These are phyloP conservation scores for Sylvietta virens DNA, from an alignment of 2,113 vertebrate species.

Conservation along the genomic window DNA sequence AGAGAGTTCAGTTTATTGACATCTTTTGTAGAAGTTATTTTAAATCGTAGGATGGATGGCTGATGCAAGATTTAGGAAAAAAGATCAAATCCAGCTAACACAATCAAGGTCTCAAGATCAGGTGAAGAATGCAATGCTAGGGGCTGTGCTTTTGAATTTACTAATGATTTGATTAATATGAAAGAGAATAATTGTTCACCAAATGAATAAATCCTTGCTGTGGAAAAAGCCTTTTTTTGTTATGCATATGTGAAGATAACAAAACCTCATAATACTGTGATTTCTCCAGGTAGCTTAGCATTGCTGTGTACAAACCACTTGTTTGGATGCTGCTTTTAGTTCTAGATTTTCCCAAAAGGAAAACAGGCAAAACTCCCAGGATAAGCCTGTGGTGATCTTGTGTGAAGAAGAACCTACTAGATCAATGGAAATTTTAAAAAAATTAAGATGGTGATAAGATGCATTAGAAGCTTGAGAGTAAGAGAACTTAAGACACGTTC, in stretches of 20 bases:
- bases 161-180: not conserved
- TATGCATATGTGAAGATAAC: not conserved
- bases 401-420: not conserved
- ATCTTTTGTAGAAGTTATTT: not conserved
- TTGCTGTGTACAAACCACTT: not conserved
- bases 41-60: not conserved
- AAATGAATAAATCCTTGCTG: not conserved
- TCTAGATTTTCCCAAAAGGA: not conserved
- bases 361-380: not conserved
- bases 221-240: not conserved
- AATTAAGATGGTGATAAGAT: accelerated
- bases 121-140: not conserved
- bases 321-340: not conserved
- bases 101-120: not conserved
- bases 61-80: not conserved
- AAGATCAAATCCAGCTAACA: not conserved
- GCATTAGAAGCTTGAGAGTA: not conserved
- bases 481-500: not conserved
- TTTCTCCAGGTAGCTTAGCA: not conserved
- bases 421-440: not conserved
- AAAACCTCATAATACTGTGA: not conserved
- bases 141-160: not conserved
- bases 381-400: not conserved
- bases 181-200: not conserved
- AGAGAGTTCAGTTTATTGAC: not conserved